These are phyloP conservation scores for Ahaetulla prasina DNA, from an alignment of 2,113 vertebrate genomes.

Conservation along the genomic window DNA sequence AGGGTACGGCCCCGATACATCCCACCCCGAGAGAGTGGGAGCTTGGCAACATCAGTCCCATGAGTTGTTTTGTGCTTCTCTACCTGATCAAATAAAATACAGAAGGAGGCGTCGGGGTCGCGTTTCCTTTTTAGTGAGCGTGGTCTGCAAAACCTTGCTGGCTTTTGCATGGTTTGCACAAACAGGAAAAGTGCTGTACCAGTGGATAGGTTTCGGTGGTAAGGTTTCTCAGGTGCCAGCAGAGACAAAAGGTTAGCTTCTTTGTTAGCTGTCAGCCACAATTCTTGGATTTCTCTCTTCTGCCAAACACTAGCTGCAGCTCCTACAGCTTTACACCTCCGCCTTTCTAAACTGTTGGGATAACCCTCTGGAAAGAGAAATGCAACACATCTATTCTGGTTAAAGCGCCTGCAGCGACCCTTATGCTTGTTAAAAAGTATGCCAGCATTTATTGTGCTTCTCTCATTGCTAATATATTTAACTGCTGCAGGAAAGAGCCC, in stretches of 20 bases:
- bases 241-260: neutral
- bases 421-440: neutral
- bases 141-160: neutral
- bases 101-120: neutral
- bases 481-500: neutral
- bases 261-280: neutral
- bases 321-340: neutral
- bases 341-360: neutral
- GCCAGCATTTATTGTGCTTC: neutral
- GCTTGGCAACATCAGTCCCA: no score
- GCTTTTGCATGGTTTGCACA: neutral
- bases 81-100: neutral
- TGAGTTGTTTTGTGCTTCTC: fast-evolving
- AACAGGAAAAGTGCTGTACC: constrained; percentile 19
- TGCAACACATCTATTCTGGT: neutral
- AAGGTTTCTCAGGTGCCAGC: neutral
- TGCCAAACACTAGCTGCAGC: neutral
- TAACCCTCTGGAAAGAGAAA: neutral
- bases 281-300: neutral
- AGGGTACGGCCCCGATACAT: neutral
- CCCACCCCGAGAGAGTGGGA: neutral
- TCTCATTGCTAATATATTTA: neutral
- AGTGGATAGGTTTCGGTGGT: neutral
- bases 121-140: neutral
- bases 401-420: neutral